Conservation (phyloP, 2,797 vertebrate species). For the Rhinella marina region DNA sequence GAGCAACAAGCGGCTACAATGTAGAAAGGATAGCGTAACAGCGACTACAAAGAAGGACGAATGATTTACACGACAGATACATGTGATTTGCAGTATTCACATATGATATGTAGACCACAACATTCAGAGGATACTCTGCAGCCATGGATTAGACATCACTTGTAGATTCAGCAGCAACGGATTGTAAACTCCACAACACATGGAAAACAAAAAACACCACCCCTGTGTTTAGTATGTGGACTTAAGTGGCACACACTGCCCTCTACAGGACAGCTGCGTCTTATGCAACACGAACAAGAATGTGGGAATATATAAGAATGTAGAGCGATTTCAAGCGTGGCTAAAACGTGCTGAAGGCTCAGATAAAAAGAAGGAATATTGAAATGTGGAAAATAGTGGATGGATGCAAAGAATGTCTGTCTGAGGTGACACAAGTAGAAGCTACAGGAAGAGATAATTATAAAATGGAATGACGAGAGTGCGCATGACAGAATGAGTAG, state of each 20-base stretch:
- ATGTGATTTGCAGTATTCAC: background rate
- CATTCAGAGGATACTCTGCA: background rate
- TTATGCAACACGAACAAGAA: background rate
- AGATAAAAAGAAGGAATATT: background rate
- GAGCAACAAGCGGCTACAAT: background rate
- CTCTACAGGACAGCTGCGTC: background rate
- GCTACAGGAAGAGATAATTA: background rate
- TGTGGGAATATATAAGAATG: background rate
- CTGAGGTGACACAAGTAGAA: background rate
- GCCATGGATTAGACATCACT: background rate
- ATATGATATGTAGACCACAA: background rate
- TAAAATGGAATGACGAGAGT: background rate
- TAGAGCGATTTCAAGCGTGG: background rate
- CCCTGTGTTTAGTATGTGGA: background rate
- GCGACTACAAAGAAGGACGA: background rate
- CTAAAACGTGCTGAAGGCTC: background rate
- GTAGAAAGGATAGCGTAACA: background rate
- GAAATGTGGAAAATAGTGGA: background rate
- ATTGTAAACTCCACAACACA: background rate
- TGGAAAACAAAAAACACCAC: background rate
- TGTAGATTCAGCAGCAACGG: background rate
- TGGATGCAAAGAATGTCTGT: background rate
- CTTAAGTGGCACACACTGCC: background rate
- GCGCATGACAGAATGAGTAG: background rate
- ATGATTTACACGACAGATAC: background rate